Percentiles rank a stretch among this genome's conserved stretches.
Evolutionary conservation across 2,797 vertebrate species (phyloP).

Genomic region (Megaceryle alcyon): DNA sequence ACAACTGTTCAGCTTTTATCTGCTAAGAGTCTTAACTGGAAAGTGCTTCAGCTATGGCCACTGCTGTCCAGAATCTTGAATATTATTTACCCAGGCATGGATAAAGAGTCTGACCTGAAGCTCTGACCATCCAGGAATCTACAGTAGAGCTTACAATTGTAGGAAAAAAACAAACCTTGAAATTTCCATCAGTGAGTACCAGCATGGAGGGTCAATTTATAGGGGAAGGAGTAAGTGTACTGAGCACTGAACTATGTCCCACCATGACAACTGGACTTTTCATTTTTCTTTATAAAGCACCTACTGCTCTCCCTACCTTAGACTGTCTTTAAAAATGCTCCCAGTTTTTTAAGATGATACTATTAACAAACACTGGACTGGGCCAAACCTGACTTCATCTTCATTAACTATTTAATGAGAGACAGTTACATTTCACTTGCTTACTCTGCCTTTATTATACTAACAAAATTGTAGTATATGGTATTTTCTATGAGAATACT

Average conservation of each 20-base stretch:
- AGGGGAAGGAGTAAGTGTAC: background rate
- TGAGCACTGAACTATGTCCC: background rate
- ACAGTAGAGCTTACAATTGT: background rate
- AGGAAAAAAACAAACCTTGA: background rate
- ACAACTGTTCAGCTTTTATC: background rate
- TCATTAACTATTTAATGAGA: background rate
- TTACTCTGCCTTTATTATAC: background rate
- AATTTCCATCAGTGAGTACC: background rate
- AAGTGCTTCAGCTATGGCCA: background rate
- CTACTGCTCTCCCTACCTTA: background rate
- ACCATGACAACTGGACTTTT: background rate
- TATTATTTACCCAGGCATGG: background rate
- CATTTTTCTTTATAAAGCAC: background rate
- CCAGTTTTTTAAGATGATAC: background rate
- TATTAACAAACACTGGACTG: background rate
- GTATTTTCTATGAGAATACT: background rate
- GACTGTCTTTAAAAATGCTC: background rate
- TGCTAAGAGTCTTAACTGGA: background rate
- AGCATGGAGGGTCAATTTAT: background rate
- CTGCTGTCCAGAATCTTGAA: background rate
- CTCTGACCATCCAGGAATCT: background rate
- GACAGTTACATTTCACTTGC: background rate
- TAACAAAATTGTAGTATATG: background rate
- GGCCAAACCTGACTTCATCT: background rate
- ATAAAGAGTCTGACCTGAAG: background rate